phyloP scores from a whole-genome alignment of 2,797 vertebrate species.

The Manis crassicaudata region DNA sequence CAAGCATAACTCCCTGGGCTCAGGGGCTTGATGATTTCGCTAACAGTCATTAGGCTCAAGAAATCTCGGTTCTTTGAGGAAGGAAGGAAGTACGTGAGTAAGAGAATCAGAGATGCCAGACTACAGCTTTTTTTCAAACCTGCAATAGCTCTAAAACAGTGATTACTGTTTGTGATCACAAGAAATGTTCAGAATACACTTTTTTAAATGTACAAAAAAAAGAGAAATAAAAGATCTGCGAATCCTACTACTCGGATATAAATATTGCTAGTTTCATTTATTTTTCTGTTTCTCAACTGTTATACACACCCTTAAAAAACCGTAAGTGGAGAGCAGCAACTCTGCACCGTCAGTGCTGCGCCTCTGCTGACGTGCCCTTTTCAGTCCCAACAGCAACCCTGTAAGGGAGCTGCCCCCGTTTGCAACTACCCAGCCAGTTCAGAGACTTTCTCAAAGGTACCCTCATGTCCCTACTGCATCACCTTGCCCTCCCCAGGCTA shows the following conservation, averaged over 20 bases:
- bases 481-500: neutral
- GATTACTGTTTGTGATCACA: neutral
- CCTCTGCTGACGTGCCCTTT: accelerated
- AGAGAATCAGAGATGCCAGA: neutral
- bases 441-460: neutral
- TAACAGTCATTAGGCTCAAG: neutral
- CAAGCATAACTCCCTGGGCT: accelerated
- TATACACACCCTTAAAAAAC: neutral
- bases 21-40: accelerated
- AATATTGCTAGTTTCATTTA: neutral
- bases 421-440: neutral
- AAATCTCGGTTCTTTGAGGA: neutral
- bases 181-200: neutral
- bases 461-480: accelerated
- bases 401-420: accelerated
- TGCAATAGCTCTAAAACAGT: neutral
- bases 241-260: neutral
- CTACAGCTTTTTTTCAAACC: neutral
- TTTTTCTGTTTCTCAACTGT: neutral
- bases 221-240: neutral
- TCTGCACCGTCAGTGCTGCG: too few relatives aligned
- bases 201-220: neutral
- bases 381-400: neutral
- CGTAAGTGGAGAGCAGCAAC: too few relatives aligned
- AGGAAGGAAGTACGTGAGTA: neutral